These are phyloP conservation scores for Thymelicus lineola DNA, from an alignment of 2,888 invertebrate genomes.

Conservation along the genomic window DNA sequence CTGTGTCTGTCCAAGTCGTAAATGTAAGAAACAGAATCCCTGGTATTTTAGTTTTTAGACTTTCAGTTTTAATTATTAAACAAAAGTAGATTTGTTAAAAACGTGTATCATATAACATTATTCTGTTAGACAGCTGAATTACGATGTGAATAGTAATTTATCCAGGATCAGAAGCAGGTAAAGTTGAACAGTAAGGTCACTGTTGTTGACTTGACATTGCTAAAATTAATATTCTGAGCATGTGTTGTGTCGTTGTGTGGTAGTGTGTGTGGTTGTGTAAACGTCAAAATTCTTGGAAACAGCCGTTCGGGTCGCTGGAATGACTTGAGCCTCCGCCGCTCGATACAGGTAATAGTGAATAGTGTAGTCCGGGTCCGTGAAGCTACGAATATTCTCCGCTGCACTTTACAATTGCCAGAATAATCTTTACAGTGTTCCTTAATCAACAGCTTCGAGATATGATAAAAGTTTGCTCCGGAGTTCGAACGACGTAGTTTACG, in stretches of 20 bases:
- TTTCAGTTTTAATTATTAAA: background rate
- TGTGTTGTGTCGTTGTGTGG: constrained; percentile 55
- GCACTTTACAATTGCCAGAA: constrained; percentile 39
- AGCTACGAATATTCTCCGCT: constrained; percentile 28
- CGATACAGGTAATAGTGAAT: constrained; percentile 70
- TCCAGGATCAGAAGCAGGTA: constrained; percentile 41
- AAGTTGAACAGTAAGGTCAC: constrained; percentile 50
- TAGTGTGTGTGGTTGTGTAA: constrained; percentile 57
- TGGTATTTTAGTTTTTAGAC: background rate
- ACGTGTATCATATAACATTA: constrained; percentile 14
- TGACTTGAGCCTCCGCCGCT: constrained; percentile 55
- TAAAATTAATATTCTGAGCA: constrained; percentile 64
- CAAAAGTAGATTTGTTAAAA: constrained; percentile 14
- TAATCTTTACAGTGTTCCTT: constrained; percentile 9
- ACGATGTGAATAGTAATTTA: constrained; percentile 32
- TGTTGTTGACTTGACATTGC: constrained; percentile 68
- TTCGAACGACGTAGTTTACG: background rate
- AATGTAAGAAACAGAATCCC: too few relatives aligned
- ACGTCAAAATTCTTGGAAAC: constrained; percentile 76
- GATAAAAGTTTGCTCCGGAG: background rate
- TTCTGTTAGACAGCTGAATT: background rate
- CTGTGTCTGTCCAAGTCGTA: too few relatives aligned
- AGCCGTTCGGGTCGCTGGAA: constrained; percentile 51
- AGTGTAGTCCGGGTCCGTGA: constrained; percentile 34
- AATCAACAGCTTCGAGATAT: too few relatives aligned